Evolutionary conservation across 2,113 vertebrate genomes (phyloP), one percentile per base, ranked within the genome.

Genomic region (Percopsis transmontana): DNA sequence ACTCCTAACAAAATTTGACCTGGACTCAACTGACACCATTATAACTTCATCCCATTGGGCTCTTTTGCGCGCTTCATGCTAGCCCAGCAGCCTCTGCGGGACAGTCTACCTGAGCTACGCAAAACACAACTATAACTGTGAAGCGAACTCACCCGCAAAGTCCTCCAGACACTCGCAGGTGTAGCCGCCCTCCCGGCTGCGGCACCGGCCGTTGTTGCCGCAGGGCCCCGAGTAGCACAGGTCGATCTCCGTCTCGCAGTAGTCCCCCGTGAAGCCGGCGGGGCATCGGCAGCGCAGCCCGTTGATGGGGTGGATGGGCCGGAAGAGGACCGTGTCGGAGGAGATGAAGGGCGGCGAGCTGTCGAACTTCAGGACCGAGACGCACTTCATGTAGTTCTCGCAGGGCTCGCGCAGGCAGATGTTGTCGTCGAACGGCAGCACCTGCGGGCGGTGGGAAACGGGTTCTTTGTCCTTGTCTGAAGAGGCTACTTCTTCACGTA

Each of bases 331-430:
- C 0, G 95, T 97, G 74, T 95, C 86, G 0, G 96, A 99, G 69
- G 94, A 92, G 76, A 99, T 91, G 87, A 99, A 99, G 0, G 97
- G 97, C 0, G 97, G 96, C 0, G 96, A 98, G 88, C 94, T 95
- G 93, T 98, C 97, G 0, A 99, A 99, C 80, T 92, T 93, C 24
- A 99, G 91, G 42, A 98, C 97, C 0, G 97, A 99, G 16, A 99
- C 96, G 0, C 97, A 99, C 81, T 97, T 97, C 97, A 99, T 99
- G 91, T 99, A 99, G 93, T 99, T 99, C 91, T 99, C 97, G 1
- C 97, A 98, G 27, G 97, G 97, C 85, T 98, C 97, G 0, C 97
- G 92, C 72, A 99, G 80, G 85, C 97, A 99, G 87, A 99, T 95
- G 91, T 99, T 99, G 92, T 99, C 97, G 0, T 98, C 97, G 0